Evolutionary conservation across 2,888 invertebrate species (phyloP), one percentile per base, ranked within the genome.

Genomic region (Coelopa pilipes): DNA sequence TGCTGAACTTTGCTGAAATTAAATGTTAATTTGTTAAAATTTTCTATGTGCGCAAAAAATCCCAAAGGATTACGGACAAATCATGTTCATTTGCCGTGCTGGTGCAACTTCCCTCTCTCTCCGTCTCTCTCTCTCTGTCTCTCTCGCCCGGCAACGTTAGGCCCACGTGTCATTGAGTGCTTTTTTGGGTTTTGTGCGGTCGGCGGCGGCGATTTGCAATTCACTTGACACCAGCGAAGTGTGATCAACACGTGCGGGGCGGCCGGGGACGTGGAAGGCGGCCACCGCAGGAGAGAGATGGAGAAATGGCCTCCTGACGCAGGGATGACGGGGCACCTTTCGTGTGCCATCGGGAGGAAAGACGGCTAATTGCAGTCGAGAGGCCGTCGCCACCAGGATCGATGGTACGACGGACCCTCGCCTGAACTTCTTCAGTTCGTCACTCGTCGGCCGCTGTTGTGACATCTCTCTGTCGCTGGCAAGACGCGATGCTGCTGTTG

Each of bases 201-300:
- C 13, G 34, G 17, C 24, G 71, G 65, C 53, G 53, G 46, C 55
- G 49, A 66, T 24, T 66, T 62, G 70, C 72, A 72, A 69, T 74
- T 66, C 69, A 74, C 62, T 74, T 74, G 66, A 66, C 62, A 63
- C 73, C 67, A 57, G 21, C 55, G 53, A 74, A 73, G 75, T 77
- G 77, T 70, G 76, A 69, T 75, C 75, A 75, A 77, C 77, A 77
- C 77, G 75, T 77, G 77, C 66, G 66, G 45, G n/a, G 24, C 70
- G 9, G 13, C 24, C n/a, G 34, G 21, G 49, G 60, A 49, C 49
- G 19, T 63, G 13, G 46, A 13, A 66, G 24, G 3, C n/a, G 2
- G 5, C 10, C n/a, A 1, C 13, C 15, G 53, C 3, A 53, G 10
- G 53, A 53, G 13, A 15, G n/a, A 53, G 15, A 9, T 2, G 3